A percentile compares a stretch with the other conserved stretches of the same genome.
phyloP scores from a whole-genome alignment of 1,140 invertebrate species.

The Ladona fulva region DNA sequence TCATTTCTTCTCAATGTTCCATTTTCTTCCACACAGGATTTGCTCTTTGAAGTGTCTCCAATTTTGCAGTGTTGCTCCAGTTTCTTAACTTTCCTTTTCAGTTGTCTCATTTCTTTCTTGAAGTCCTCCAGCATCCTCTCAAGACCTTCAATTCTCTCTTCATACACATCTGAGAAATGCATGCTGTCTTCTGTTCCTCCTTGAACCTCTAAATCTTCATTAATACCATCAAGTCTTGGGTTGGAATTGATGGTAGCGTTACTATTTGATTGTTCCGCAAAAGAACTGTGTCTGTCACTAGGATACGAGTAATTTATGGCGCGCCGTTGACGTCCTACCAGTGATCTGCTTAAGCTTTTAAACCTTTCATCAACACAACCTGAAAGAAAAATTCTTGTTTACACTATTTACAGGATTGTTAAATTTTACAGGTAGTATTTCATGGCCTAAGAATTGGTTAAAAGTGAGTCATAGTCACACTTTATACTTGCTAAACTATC shows the following conservation, averaged over 20 bases:
- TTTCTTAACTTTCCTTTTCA: constrained; percentile 42
- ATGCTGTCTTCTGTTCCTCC: constrained; percentile 11
- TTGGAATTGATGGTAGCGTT: background rate
- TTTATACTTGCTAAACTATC: too few species aligned
- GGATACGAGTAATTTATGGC: constrained; percentile 12
- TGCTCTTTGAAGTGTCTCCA: constrained; percentile 17
- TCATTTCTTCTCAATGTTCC: constrained; percentile 36
- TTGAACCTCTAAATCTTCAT: background rate
- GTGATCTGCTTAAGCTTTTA: background rate
- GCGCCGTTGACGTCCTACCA: background rate
- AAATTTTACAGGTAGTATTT: too few species aligned
- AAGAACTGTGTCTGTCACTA: constrained; percentile 13
- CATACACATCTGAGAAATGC: constrained; percentile 29
- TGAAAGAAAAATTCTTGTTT: constrained; percentile 10
- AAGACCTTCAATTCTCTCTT: constrained; percentile 46
- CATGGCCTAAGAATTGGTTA: too few species aligned
- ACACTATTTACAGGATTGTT: background rate
- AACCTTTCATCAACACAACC: constrained; percentile 1
- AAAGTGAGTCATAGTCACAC: too few species aligned
- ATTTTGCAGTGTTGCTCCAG: constrained; percentile 37
- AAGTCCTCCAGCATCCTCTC: constrained; percentile 44
- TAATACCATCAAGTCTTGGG: background rate
- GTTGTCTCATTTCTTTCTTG: constrained; percentile 42
- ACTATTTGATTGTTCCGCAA: background rate
- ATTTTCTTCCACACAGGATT: constrained; percentile 37